A percentile compares a stretch with the other conserved stretches of the same genome.
Evolutionary conservation across 2,797 vertebrate species (phyloP).

Genomic region (Microctenopoma steveboyesi): DNA sequence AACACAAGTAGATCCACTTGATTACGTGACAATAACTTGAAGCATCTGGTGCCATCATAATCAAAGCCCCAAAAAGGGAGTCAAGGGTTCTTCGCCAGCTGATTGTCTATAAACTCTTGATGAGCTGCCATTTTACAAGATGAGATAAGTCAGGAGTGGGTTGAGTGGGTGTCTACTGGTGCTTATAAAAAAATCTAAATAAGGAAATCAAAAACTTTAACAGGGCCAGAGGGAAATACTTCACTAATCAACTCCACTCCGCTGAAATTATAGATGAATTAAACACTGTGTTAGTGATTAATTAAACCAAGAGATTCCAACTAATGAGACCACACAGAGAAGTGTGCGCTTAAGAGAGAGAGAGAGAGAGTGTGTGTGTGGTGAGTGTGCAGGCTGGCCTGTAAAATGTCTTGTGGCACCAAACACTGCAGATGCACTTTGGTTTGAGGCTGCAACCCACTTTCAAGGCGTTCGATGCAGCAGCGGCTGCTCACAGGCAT

Average conservation of each 20-base stretch:
- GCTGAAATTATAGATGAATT: slow-evolving; percentile 80
- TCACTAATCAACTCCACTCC: slow-evolving; percentile 78
- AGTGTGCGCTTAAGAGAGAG: slow-evolving; percentile 14
- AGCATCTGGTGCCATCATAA: slow-evolving; percentile 55
- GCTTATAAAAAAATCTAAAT: slow-evolving; percentile 20
- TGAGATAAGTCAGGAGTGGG: slow-evolving; percentile 28
- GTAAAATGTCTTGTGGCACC: slow-evolving; percentile 27
- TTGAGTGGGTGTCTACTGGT: background rate
- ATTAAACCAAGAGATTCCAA: slow-evolving; percentile 76
- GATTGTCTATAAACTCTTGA: slow-evolving; percentile 73
- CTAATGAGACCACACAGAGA: slow-evolving; percentile 73
- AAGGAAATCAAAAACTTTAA: slow-evolving; percentile 72
- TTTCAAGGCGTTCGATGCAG: slow-evolving; percentile 58
- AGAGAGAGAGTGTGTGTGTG: slow-evolving; percentile 22
- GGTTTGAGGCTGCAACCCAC: slow-evolving; percentile 44
- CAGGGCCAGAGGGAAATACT: slow-evolving; percentile 70
- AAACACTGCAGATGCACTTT: slow-evolving; percentile 22
- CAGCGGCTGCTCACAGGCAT: slow-evolving; percentile 36
- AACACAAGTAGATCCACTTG: slow-evolving; percentile 64
- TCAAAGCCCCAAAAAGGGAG: slow-evolving; percentile 61
- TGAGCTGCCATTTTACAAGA: slow-evolving; percentile 70
- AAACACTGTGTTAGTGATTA: slow-evolving; percentile 77
- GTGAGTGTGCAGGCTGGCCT: slow-evolving; percentile 1
- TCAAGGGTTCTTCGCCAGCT: slow-evolving; percentile 68
- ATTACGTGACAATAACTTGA: slow-evolving; percentile 62